A percentile compares a stretch with the other conserved stretches of the same genome.
phyloP scores from a whole-genome alignment of 2,113 vertebrate species.

The Cryptotis parvus region DNA sequence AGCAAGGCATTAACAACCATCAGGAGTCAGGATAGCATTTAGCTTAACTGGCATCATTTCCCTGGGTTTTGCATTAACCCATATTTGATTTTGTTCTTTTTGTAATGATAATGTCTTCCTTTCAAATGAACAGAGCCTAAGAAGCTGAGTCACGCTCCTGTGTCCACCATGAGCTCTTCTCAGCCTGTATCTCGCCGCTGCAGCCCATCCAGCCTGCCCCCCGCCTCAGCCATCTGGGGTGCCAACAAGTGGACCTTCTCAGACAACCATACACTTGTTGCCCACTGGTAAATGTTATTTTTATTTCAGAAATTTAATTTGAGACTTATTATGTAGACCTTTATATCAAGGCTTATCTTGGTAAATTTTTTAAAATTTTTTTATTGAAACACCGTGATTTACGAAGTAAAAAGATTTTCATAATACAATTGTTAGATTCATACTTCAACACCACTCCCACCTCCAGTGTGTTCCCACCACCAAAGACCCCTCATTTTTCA shows the following conservation, averaged over 20 bases:
- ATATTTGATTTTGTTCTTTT: not conserved
- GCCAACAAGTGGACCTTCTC: constrained; percentile 87
- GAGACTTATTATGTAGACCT: no score
- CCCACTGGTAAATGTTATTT: constrained; percentile 90
- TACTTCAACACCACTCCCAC: no score
- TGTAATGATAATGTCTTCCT: not conserved
- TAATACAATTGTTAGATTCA: no score
- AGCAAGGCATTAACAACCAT: not conserved
- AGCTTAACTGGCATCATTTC: not conserved
- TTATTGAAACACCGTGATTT: no score
- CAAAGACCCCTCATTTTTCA: no score
- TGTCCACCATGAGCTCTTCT: constrained; percentile 74
- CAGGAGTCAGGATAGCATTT: not conserved
- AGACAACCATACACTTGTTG: constrained; percentile 89
- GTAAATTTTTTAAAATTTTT: no score
- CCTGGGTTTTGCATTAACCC: not conserved
- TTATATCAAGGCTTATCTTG: no score
- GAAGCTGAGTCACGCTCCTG: constrained; percentile 81
- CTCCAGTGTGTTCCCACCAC: no score
- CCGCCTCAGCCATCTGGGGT: constrained; percentile 84
- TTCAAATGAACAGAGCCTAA: constrained; percentile 84
- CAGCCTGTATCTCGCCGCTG: constrained; percentile 84
- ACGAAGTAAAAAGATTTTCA: no score
- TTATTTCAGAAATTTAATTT: no score
- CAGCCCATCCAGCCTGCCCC: constrained; percentile 85